These are phyloP conservation scores for Agrochola lota DNA, from an alignment of 2,888 invertebrate genomes.

Conservation along the genomic window DNA sequence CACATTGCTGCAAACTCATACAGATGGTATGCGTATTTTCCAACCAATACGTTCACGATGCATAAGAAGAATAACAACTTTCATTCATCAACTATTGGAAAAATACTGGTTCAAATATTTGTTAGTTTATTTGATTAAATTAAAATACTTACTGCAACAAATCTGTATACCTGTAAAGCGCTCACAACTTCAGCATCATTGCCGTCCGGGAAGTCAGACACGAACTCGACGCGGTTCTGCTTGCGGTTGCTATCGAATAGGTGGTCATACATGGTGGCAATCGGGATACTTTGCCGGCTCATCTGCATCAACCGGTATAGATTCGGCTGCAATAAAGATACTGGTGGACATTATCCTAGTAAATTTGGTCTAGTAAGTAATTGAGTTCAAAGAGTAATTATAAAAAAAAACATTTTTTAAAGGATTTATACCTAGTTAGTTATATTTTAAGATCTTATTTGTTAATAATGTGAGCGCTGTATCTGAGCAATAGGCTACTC, in stretches of 20 bases:
- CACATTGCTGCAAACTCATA: no score
- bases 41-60: no score
- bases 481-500: not conserved
- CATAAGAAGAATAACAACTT: no score
- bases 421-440: not conserved
- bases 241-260: slow-evolving; percentile 94
- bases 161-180: slow-evolving; percentile 92
- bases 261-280: slow-evolving; percentile 95
- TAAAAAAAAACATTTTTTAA: not conserved
- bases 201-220: slow-evolving; percentile 96
- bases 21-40: no score
- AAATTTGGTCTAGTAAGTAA: not conserved
- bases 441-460: not conserved
- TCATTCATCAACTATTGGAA: no score
- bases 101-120: no score
- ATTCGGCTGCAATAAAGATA: slow-evolving; percentile 92
- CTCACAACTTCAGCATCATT: slow-evolving; percentile 98
- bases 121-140: no score
- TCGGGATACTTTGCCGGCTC: slow-evolving; percentile 95
- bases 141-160: not conserved
- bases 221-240: slow-evolving; percentile 96
- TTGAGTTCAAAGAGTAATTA: not conserved
- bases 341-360: not conserved
- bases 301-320: slow-evolving; percentile 97
- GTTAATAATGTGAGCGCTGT: not conserved